These are phyloP conservation scores for Spheniscus humboldti DNA, from an alignment of 2,797 vertebrate genomes.

Conservation along the genomic window DNA sequence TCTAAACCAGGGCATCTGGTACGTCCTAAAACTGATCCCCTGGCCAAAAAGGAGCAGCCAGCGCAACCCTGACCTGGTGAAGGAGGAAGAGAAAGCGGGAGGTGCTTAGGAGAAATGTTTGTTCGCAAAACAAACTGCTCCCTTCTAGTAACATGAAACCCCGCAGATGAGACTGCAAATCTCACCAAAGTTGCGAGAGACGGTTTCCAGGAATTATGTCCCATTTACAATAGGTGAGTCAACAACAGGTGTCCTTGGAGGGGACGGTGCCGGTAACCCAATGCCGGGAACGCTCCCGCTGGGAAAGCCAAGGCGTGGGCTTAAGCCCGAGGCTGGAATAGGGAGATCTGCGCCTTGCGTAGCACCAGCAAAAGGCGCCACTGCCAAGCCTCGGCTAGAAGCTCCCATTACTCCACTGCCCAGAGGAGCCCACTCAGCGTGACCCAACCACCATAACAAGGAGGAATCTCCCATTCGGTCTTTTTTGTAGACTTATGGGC, in stretches of 20 bases:
- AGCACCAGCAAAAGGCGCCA: background rate
- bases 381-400: background rate
- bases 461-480: background rate
- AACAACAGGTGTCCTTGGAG: conserved; percentile 32
- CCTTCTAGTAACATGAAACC: background rate
- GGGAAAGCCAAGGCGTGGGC: background rate
- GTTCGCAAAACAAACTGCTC: conserved; percentile 45
- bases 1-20: background rate
- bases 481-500: background rate
- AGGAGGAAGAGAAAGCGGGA: background rate
- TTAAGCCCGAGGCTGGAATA: background rate
- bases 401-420: background rate
- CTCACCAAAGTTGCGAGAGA: background rate
- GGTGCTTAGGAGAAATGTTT: conserved; percentile 14
- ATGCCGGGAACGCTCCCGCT: background rate
- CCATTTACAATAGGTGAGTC: conserved; percentile 32
- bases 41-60: background rate
- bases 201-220: conserved; percentile 28
- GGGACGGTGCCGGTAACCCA: background rate
- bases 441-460: background rate
- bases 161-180: background rate
- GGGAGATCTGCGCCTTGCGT: background rate
- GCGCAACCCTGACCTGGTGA: background rate
- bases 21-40: background rate
- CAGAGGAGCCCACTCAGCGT: background rate